phyloP scores from a whole-genome alignment of 1,140 invertebrate genomes.

The Drosophila navojoa region DNA sequence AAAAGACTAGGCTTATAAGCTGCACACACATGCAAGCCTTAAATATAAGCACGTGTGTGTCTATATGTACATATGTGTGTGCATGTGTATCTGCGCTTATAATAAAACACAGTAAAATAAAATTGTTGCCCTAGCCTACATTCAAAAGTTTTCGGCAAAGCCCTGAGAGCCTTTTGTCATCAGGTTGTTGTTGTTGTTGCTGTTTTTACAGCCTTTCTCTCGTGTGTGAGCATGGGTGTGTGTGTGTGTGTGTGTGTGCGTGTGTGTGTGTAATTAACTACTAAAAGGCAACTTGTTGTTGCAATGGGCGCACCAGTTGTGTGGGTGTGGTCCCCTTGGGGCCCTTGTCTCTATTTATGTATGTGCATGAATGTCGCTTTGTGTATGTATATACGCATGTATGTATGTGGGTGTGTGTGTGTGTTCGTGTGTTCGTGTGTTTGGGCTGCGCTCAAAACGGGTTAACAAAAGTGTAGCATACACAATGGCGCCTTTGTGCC shows the following conservation, averaged over 20 bases:
- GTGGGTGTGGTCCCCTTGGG: slow-evolving; percentile 54
- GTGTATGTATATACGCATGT: too few species aligned
- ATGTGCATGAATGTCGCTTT: slow-evolving; percentile 4
- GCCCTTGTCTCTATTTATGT: slow-evolving; percentile 39
- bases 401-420: slow-evolving; percentile 1
- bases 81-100: slow-evolving; percentile 27
- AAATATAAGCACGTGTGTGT: slow-evolving; percentile 15
- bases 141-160: slow-evolving; percentile 62
- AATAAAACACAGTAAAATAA: slow-evolving; percentile 24
- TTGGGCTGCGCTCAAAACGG: slow-evolving; percentile 48
- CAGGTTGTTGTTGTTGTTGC: slow-evolving; percentile 5
- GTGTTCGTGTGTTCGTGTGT: slow-evolving; percentile 14
- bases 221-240: slow-evolving; percentile 4
- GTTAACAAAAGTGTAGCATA: slow-evolving; percentile 80
- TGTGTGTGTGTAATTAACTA: slow-evolving; percentile 74
- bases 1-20: slow-evolving; percentile 27
- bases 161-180: slow-evolving; percentile 14
- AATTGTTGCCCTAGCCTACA: slow-evolving; percentile 62
- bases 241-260: slow-evolving; percentile 13
- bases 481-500: slow-evolving; percentile 78
- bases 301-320: slow-evolving; percentile 47
- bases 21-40: slow-evolving; percentile 29
- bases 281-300: slow-evolving; percentile 81
- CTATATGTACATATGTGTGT: neutral
- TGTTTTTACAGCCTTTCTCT: slow-evolving; percentile 24